Percentiles rank a stretch among this genome's conserved stretches.
Conservation (phyloP, 2,113 vertebrate species). For the Lophotis ruficrista region DNA sequence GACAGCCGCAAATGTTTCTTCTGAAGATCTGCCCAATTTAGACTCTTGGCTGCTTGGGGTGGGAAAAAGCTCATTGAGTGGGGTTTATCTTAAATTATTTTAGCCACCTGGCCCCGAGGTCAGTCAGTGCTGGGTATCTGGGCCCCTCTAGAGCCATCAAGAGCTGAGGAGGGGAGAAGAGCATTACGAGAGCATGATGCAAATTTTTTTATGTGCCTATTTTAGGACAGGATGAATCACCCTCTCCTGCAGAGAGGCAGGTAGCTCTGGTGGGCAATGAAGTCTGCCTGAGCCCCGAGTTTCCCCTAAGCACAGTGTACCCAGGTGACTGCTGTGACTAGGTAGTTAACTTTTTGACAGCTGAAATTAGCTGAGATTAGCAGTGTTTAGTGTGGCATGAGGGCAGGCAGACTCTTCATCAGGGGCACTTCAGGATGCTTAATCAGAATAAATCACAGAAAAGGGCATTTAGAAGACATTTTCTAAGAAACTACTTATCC, state of each 20-base stretch:
- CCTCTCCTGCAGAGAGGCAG: not conserved
- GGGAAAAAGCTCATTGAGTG: not conserved
- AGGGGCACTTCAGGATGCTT: not conserved
- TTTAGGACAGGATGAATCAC: slow-evolving; percentile 21
- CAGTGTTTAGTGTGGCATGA: not conserved
- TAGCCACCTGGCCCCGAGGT: not conserved
- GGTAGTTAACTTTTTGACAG: slow-evolving; percentile 24
- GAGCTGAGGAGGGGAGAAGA: not conserved
- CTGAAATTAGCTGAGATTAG: slow-evolving; percentile 23
- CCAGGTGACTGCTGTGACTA: not conserved
- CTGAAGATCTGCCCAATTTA: not conserved
- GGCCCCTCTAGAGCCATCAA: not conserved
- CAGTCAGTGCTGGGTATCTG: not conserved
- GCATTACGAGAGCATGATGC: not conserved
- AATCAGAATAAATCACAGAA: not conserved
- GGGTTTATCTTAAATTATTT: not conserved
- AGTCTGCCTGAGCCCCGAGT: not conserved
- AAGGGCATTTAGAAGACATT: slow-evolving; percentile 23
- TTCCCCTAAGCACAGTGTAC: not conserved
- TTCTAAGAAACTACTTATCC: not conserved
- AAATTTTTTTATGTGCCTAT: not conserved
- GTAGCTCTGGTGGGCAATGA: not conserved
- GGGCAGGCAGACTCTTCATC: not conserved
- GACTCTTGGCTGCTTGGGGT: not conserved
- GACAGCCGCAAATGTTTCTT: not conserved